Evolutionary conservation across 2,113 vertebrate species (phyloP).

Genomic region (human (Homo sapiens)): DNA sequence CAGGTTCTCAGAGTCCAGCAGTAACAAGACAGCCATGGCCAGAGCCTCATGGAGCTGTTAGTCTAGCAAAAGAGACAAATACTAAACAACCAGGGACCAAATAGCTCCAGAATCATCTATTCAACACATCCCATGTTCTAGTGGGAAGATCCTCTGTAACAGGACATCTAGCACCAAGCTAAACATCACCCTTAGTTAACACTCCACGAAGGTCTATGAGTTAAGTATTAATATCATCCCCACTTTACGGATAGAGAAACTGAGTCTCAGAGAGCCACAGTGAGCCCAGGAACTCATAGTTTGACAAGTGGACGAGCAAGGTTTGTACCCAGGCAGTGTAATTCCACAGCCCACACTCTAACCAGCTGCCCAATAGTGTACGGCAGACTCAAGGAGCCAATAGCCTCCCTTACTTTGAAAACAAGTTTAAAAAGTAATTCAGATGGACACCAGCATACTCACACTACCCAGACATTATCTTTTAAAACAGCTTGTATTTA

Average conservation of each 20-base stretch:
- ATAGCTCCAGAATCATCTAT: neutral
- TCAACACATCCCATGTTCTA: neutral
- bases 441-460: neutral
- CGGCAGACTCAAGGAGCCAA: neutral
- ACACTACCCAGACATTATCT: conserved; percentile 4
- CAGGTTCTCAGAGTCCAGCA: neutral
- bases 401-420: conserved; percentile 10
- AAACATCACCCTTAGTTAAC: neutral
- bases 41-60: neutral
- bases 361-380: neutral
- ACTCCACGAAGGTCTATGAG: neutral
- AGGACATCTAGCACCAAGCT: neutral
- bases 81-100: neutral
- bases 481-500: conserved; percentile 62
- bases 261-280: neutral
- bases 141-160: neutral
- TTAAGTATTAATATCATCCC: neutral
- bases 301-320: neutral
- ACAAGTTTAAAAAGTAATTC: conserved; percentile 39
- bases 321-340: neutral
- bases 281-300: neutral
- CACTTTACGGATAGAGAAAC: neutral
- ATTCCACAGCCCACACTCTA: neutral
- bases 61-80: neutral
- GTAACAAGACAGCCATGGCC: neutral